These are phyloP conservation scores for Lycodopsis pacificus DNA, from an alignment of 2,797 vertebrate genomes.

Conservation along the genomic window DNA sequence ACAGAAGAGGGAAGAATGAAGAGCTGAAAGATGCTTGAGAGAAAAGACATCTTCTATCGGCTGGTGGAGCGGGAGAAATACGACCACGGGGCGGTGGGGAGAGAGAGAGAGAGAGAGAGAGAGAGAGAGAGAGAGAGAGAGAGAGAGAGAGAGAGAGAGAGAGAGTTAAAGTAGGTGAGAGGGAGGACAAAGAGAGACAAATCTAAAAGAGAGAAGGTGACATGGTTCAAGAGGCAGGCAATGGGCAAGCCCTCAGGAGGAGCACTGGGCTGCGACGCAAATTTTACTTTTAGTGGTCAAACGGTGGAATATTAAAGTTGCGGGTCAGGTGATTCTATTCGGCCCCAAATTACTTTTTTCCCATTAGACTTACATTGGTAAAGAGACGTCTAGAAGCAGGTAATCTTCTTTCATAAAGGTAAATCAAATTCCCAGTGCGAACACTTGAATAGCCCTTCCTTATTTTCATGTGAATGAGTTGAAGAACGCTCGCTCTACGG, in stretches of 20 bases:
- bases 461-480: background rate
- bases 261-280: background rate
- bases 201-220: background rate
- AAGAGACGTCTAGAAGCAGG: background rate
- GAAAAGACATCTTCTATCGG: conserved; percentile 46
- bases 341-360: background rate
- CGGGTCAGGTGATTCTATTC: background rate
- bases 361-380: background rate
- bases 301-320: background rate
- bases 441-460: background rate
- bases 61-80: conserved; percentile 28
- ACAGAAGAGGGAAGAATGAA: conserved; percentile 59
- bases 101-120: background rate
- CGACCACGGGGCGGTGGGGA: conserved; percentile 1
- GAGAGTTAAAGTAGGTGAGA: conserved; percentile 12
- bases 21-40: conserved; percentile 57
- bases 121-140: background rate
- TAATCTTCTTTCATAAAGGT: too few relatives aligned
- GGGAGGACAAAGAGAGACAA: background rate
- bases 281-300: background rate
- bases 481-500: background rate
- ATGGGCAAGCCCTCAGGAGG: background rate
- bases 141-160: background rate
- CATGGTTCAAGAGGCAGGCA: background rate
- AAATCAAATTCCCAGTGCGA: too few relatives aligned